phyloP scores from a whole-genome alignment of 2,113 vertebrate species.

The Mus spicilegus region DNA sequence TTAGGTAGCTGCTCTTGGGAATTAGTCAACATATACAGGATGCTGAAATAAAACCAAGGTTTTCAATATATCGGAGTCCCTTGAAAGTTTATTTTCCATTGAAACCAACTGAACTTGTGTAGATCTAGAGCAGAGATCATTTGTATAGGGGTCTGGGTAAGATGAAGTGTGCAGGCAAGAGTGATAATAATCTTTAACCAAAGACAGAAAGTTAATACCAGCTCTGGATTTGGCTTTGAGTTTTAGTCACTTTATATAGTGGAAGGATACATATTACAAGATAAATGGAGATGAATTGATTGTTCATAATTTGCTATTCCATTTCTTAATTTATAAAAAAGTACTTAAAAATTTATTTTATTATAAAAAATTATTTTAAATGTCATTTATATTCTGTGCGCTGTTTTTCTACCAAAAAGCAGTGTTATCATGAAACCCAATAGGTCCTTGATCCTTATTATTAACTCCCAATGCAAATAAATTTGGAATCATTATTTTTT shows the following conservation, averaged over 20 bases:
- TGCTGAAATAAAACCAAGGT: background rate
- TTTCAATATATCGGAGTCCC: background rate
- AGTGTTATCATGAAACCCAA: background rate
- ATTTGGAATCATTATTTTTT: background rate
- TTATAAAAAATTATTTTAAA: background rate
- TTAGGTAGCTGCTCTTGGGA: background rate
- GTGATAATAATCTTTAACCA: background rate
- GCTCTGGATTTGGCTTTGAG: background rate
- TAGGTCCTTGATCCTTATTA: background rate
- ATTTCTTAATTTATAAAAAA: background rate
- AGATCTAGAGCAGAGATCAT: background rate
- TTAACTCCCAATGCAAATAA: background rate
- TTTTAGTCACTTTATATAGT: background rate
- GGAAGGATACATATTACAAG: background rate
- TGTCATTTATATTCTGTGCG: background rate
- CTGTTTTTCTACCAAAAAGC: background rate
- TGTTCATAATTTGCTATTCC: background rate
- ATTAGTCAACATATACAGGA: background rate
- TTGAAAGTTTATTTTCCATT: conserved; percentile 22
- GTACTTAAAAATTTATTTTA: background rate
- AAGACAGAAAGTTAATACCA: background rate
- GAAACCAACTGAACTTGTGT: background rate
- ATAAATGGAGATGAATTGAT: background rate
- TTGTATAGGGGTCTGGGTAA: background rate
- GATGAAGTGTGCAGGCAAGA: background rate